Conservation (phyloP, 30 jellyfish, hydroid and myxozoan species). For the Rhopilema esculentum region DNA sequence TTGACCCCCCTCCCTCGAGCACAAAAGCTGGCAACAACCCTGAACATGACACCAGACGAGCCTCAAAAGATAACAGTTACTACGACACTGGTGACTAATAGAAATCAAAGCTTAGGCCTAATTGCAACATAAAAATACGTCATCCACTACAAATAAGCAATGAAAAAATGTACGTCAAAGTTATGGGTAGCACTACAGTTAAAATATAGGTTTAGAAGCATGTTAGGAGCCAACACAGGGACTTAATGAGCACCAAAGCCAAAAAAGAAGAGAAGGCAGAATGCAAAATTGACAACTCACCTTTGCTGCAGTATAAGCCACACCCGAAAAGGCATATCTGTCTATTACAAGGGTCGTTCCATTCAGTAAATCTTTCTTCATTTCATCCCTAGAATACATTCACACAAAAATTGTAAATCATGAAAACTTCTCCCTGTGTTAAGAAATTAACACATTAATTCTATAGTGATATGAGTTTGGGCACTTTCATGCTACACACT, state of each 20-base stretch:
- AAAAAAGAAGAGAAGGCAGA: neutral
- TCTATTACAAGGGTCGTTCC: conserved; percentile 86
- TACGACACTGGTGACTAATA: no score
- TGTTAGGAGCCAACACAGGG: neutral
- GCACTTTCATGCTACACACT: no score
- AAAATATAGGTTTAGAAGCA: neutral
- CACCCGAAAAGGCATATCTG: conserved; percentile 96
- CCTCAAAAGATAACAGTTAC: no score
- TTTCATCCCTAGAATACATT: conserved; percentile 16
- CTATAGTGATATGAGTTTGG: neutral
- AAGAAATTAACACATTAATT: neutral
- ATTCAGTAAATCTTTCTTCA: conserved; percentile 56
- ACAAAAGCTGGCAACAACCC: no score
- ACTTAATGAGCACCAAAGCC: neutral
- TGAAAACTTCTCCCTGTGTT: no score
- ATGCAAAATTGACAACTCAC: conserved; percentile 3
- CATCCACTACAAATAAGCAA: no score
- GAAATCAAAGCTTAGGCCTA: no score
- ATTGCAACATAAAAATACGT: no score
- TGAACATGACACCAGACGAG: no score
- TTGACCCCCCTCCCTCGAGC: no score
- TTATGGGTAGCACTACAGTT: neutral
- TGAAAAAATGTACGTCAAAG: no score
- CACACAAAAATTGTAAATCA: neutral
- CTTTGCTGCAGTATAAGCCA: conserved; percentile 92